A percentile compares a stretch with the other conserved stretches of the same genome.
phyloP scores from a whole-genome alignment of 2,113 vertebrate genomes.

The Beaufortia kweichowensis region DNA sequence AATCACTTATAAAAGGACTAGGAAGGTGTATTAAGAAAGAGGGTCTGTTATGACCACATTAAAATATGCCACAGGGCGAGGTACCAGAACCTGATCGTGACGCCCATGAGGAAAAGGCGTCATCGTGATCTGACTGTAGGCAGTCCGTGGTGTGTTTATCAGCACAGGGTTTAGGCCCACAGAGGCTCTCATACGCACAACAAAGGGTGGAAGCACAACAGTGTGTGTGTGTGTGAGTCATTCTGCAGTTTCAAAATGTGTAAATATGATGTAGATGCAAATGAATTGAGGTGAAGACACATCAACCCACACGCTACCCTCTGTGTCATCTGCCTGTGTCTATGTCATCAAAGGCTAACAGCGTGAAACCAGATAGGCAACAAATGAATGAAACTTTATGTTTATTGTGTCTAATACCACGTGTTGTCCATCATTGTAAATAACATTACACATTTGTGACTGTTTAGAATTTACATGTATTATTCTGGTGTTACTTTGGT shows the following conservation, averaged over 20 bases:
- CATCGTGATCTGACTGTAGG: constrained; percentile 35
- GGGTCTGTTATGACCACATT: not conserved
- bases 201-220: constrained; percentile 38
- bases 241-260: constrained; percentile 53
- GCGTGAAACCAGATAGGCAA: not conserved
- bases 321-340: not conserved
- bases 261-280: constrained; percentile 52
- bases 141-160: constrained; percentile 6
- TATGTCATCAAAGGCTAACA: not conserved
- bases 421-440: too few relatives aligned
- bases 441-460: too few relatives aligned
- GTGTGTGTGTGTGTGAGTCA: constrained; percentile 48
- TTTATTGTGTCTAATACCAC: not conserved
- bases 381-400: not conserved
- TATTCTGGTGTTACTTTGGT: too few relatives aligned
- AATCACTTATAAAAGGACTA: not conserved
- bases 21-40: not conserved
- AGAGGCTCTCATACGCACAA: constrained; percentile 27
- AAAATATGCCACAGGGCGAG: not conserved
- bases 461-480: too few relatives aligned
- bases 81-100: not conserved
- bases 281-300: constrained; percentile 38
- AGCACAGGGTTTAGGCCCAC: constrained; percentile 35
- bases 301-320: constrained; percentile 37
- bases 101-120: not conserved